Evolutionary conservation across 2,888 invertebrate species (phyloP).

Genomic region (Drosophila engyochracea): DNA sequence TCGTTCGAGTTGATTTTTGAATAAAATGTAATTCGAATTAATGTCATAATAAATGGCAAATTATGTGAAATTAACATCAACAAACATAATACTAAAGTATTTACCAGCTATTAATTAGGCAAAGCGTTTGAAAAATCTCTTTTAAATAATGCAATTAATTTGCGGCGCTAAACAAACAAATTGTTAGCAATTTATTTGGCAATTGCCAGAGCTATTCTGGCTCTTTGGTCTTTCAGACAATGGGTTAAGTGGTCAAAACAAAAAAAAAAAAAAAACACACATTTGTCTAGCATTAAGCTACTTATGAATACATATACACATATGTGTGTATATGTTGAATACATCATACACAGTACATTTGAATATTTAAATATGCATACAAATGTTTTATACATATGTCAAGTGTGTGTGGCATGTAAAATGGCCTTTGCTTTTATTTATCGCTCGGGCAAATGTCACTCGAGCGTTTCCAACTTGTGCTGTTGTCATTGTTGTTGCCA

Average conservation of each 20-base stretch:
- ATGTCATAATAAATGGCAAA: constrained; percentile 4
- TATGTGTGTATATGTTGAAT: constrained; percentile 19
- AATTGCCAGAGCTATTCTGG: constrained; percentile 24
- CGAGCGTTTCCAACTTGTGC: constrained; percentile 50
- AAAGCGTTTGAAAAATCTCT: constrained; percentile 33
- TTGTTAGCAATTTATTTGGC: constrained; percentile 54
- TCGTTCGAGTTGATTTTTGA: neutral
- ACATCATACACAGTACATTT: constrained; percentile 46
- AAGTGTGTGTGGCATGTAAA: constrained; percentile 47
- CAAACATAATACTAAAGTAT: neutral
- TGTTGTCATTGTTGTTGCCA: constrained; percentile 34
- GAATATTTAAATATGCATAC: constrained; percentile 71
- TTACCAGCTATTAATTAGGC: constrained; percentile 8
- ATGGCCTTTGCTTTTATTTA: constrained; percentile 74
- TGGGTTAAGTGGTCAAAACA: constrained; percentile 37
- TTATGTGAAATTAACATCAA: neutral
- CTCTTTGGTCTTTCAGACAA: neutral
- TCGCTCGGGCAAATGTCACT: constrained; percentile 72
- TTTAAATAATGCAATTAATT: constrained; percentile 72
- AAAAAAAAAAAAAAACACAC: neutral
- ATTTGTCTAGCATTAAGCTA: constrained; percentile 4
- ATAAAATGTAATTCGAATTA: neutral
- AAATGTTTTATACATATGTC: constrained; percentile 13
- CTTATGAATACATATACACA: neutral
- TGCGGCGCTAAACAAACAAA: constrained; percentile 35